phyloP scores from a whole-genome alignment of 1,140 invertebrate genomes.

The Nephila pilipes region DNA sequence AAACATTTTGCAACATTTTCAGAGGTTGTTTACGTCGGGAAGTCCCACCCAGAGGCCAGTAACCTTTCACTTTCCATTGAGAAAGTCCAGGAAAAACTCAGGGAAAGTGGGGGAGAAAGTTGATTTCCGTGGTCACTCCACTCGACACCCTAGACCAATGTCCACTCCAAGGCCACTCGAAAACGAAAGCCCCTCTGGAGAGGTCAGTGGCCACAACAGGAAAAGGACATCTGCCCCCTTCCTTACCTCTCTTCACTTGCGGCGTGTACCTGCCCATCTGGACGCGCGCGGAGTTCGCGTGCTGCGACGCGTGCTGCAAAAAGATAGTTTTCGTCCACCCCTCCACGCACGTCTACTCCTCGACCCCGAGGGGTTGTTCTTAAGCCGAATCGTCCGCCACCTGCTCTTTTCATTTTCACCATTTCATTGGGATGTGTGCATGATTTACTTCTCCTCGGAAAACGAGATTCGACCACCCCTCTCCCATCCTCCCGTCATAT shows the following conservation, averaged over 20 bases:
- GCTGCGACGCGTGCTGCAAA: slow-evolving; percentile 3
- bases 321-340: slow-evolving; percentile 33
- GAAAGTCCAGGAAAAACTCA: neutral
- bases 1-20: neutral
- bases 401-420: slow-evolving; percentile 25
- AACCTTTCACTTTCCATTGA: slow-evolving; percentile 11
- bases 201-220: slow-evolving; percentile 45
- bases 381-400: slow-evolving; percentile 24
- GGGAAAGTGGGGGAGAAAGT: slow-evolving; percentile 17
- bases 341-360: neutral
- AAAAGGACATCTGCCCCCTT: slow-evolving; percentile 29
- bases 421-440: slow-evolving; percentile 31
- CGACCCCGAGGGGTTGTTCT: neutral
- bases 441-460: slow-evolving; percentile 29
- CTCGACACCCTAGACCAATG: neutral
- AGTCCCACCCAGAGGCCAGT: neutral
- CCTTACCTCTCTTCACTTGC: neutral
- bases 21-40: neutral
- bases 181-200: neutral
- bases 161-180: neutral
- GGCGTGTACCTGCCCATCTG: slow-evolving; percentile 40
- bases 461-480: neutral
- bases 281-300: slow-evolving; percentile 3
- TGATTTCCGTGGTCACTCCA: neutral
- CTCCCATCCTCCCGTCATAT: neutral